Evolutionary conservation across 2,797 vertebrate genomes (phyloP).

Genomic region (Prionace glauca): DNA sequence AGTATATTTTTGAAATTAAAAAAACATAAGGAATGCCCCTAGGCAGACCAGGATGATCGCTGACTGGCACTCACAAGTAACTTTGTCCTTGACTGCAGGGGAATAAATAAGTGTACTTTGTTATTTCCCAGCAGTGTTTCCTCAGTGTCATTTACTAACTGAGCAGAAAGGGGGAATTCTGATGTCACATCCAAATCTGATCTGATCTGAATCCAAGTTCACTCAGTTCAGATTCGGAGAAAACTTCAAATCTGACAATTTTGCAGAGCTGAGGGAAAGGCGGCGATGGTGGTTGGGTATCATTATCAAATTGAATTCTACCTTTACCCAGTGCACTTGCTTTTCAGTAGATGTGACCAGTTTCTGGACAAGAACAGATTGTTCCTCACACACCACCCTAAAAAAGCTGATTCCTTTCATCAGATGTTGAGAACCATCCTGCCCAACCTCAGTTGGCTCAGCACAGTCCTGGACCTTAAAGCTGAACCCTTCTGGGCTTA

Average conservation of each 20-base stretch:
- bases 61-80: background rate
- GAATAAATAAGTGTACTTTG: background rate
- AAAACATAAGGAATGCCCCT: background rate
- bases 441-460: background rate
- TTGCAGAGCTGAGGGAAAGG: background rate
- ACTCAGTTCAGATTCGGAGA: background rate
- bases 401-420: background rate
- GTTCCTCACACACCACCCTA: background rate
- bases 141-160: background rate
- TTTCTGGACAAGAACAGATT: no score
- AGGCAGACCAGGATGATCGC: background rate
- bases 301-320: background rate
- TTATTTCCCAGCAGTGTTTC: background rate
- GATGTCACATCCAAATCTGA: background rate
- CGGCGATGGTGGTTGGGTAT: background rate
- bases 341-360: background rate
- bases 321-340: background rate
- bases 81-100: background rate
- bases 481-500: background rate
- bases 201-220: background rate
- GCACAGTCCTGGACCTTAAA: background rate
- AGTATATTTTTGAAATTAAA: no score
- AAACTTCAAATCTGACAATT: background rate
- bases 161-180: background rate
- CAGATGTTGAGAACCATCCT: no score